Evolutionary conservation across 2,113 vertebrate genomes (phyloP).

Genomic region (Gorilla gorilla): DNA sequence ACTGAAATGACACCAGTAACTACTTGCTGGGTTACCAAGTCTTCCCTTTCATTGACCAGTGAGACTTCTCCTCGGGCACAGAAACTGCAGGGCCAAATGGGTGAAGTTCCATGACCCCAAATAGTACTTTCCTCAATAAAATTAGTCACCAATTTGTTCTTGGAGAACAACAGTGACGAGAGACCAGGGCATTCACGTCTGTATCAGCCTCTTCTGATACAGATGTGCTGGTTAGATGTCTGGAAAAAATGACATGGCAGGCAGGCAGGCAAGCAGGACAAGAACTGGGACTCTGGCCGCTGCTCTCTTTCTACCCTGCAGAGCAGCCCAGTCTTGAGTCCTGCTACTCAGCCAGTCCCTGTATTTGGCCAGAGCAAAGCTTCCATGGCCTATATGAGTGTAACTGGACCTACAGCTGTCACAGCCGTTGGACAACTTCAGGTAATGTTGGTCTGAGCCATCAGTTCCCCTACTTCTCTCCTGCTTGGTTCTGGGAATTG

Average conservation of each 20-base stretch:
- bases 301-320: background rate
- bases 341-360: background rate
- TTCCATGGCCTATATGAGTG: background rate
- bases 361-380: background rate
- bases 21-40: background rate
- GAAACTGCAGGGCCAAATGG: background rate
- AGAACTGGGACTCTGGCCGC: background rate
- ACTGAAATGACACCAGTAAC: background rate
- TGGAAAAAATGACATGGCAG: background rate
- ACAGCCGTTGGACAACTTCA: background rate
- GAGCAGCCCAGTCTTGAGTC: background rate
- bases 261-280: background rate
- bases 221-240: rapidly evolving
- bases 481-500: background rate
- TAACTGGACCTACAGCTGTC: no score
- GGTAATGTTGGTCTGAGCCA: background rate
- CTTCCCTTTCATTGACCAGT: background rate
- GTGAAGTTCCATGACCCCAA: background rate
- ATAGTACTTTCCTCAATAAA: background rate
- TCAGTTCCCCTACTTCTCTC: background rate
- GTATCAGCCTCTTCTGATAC: background rate
- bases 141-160: background rate
- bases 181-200: background rate
- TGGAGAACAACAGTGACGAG: background rate
- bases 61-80: background rate